Percentiles rank a stretch among this genome's conserved stretches.
Conservation (phyloP, 2,888 invertebrate genomes). For the Archips crataeganus region DNA sequence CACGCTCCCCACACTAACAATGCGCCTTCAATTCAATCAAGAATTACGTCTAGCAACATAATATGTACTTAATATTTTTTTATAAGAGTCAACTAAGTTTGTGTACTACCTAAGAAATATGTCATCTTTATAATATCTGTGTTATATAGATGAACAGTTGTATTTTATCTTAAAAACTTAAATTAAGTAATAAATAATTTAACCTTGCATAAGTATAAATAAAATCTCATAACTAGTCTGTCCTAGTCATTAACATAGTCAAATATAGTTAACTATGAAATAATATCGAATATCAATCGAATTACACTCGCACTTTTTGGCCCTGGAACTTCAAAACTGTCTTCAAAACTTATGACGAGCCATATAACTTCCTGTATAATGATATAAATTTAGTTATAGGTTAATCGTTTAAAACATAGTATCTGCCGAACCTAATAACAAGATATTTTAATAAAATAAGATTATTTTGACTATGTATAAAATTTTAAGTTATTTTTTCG, state of each 20-base stretch:
- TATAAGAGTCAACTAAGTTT: too few species aligned
- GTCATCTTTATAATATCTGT: background rate
- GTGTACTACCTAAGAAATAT: background rate
- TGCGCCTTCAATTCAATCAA: too few species aligned
- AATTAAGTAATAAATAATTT: background rate
- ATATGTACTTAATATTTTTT: too few species aligned
- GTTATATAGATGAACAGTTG: background rate
- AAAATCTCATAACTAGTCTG: slow-evolving; percentile 16
- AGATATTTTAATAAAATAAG: background rate
- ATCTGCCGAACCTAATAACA: too few species aligned
- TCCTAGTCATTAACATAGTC: slow-evolving; percentile 7
- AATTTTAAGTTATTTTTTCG: background rate
- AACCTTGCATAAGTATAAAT: background rate
- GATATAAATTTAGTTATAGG: too few species aligned
- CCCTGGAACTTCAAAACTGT: background rate
- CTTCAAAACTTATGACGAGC: background rate
- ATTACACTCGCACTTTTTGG: too few species aligned
- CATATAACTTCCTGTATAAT: too few species aligned
- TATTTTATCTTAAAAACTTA: background rate
- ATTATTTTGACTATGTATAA: background rate
- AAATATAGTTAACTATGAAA: background rate
- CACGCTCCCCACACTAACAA: too few species aligned
- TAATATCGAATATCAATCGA: background rate
- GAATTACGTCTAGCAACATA: too few species aligned
- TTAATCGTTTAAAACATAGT: too few species aligned